These are phyloP conservation scores for Drosophila ezoana DNA, from an alignment of 2,888 invertebrate species.

Conservation along the genomic window DNA sequence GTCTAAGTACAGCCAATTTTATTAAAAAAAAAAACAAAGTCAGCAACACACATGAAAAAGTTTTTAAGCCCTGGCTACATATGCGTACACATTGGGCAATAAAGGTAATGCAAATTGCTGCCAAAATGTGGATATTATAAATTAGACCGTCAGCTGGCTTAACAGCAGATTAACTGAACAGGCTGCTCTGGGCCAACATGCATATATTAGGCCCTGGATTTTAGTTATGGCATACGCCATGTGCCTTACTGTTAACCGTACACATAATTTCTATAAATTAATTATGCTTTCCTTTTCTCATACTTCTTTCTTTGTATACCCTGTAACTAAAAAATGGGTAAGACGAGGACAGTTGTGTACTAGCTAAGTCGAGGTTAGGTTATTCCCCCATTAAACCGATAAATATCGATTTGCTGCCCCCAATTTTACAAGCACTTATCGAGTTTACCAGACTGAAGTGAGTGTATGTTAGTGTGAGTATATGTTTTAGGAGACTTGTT, in stretches of 20 bases:
- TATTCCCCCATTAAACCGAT: no score
- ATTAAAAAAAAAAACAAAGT: slow-evolving; percentile 61
- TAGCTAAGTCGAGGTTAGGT: no score
- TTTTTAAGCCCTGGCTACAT: slow-evolving; percentile 51
- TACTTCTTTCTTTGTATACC: not conserved
- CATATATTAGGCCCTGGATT: slow-evolving; percentile 47
- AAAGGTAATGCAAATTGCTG: slow-evolving; percentile 74
- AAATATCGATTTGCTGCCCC: no score
- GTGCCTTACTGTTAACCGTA: not conserved
- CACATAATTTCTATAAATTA: slow-evolving; percentile 7
- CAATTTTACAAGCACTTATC: no score
- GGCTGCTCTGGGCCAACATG: slow-evolving; percentile 34
- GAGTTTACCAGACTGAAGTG: no score
- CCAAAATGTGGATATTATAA: slow-evolving; percentile 53
- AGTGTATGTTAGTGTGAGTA: no score
- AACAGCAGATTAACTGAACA: slow-evolving; percentile 44
- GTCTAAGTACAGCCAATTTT: slow-evolving; percentile 78
- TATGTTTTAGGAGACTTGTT: no score
- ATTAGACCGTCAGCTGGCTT: slow-evolving; percentile 74
- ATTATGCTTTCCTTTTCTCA: slow-evolving; percentile 3
- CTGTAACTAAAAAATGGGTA: not conserved
- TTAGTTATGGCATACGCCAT: not conserved
- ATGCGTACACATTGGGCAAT: slow-evolving; percentile 60
- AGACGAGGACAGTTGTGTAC: no score
- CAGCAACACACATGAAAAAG: slow-evolving; percentile 43